phyloP scores from a whole-genome alignment of 2,113 vertebrate species.

The Lepus europaeus region DNA sequence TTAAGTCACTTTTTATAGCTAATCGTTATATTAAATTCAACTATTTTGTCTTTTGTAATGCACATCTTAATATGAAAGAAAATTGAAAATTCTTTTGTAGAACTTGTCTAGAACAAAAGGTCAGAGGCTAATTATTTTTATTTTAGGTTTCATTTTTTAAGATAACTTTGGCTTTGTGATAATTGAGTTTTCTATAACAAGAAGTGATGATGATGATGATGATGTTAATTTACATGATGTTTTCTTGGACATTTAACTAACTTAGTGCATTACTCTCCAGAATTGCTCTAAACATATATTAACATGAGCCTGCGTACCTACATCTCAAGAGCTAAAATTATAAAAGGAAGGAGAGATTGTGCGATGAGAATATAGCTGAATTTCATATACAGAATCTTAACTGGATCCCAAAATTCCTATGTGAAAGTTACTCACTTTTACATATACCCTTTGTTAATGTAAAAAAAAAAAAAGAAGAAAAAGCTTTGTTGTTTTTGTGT shows the following conservation, averaged over 20 bases:
- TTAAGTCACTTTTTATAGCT: neutral
- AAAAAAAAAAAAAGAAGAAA: neutral
- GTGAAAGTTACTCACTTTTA: neutral
- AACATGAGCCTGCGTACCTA: neutral
- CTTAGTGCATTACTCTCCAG: neutral
- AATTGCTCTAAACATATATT: neutral
- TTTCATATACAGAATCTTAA: neutral
- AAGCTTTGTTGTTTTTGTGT: neutral
- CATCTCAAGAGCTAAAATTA: neutral
- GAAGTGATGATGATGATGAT: neutral
- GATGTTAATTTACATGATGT: neutral
- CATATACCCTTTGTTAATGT: neutral
- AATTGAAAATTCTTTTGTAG: neutral
- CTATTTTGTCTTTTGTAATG: constrained; percentile 33
- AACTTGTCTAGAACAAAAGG: neutral
- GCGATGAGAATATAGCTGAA: neutral
- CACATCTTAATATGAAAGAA: neutral
- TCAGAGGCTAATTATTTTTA: neutral
- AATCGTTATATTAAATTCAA: neutral
- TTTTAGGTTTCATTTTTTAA: constrained; percentile 46
- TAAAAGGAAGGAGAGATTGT: neutral
- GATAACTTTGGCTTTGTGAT: neutral
- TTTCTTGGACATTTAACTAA: neutral
- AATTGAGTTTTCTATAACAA: neutral
- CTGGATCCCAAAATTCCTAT: neutral